These are phyloP conservation scores for Gorsachius magnificus DNA, from an alignment of 2,797 vertebrate species.

Conservation along the genomic window DNA sequence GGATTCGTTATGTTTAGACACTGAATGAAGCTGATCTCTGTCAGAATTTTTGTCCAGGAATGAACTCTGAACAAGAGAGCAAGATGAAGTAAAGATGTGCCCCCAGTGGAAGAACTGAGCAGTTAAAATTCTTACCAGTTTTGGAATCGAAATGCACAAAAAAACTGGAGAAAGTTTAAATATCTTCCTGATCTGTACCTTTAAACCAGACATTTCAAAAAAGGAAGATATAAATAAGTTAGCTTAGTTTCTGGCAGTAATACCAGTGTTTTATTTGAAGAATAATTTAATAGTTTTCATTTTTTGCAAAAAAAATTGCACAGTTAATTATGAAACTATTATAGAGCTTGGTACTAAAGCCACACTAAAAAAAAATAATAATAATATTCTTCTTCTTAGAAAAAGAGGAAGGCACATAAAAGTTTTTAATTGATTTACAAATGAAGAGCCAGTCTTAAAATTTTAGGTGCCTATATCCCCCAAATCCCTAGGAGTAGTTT, in stretches of 20 bases:
- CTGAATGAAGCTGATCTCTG: background rate
- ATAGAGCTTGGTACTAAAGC: background rate
- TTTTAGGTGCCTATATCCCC: background rate
- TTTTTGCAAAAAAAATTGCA: rapidly evolving
- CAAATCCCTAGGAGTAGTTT: background rate
- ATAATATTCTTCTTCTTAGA: rapidly evolving
- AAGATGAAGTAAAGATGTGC: background rate
- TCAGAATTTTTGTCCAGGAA: background rate
- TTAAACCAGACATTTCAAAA: background rate
- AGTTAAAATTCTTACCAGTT: background rate
- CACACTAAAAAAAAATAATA: background rate
- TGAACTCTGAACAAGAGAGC: background rate
- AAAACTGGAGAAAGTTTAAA: background rate
- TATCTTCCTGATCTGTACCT: background rate
- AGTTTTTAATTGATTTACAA: background rate
- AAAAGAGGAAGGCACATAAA: background rate
- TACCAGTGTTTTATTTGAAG: background rate
- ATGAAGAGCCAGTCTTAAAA: background rate
- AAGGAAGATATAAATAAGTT: background rate
- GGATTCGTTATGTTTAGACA: background rate
- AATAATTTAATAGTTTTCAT: background rate
- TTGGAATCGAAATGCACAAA: background rate
- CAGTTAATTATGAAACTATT: background rate
- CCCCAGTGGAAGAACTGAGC: background rate
- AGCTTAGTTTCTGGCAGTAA: background rate